These are phyloP conservation scores for Yponomeuta sedellus DNA, from an alignment of 2,888 invertebrate species.

Conservation along the genomic window DNA sequence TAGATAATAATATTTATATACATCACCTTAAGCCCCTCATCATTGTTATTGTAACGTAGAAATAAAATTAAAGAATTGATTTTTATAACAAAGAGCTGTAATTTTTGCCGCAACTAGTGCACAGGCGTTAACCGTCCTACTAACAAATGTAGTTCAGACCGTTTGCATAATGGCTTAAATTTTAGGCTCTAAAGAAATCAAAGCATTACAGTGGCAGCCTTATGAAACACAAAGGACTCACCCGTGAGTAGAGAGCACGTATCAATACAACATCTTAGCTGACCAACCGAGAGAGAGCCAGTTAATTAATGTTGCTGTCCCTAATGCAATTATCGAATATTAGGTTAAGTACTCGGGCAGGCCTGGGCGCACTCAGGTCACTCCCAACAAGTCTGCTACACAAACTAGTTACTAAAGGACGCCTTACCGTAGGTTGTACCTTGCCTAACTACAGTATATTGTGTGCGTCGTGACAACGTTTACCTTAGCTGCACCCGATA, in stretches of 20 bases:
- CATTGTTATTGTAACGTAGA: no score
- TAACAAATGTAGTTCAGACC: not conserved
- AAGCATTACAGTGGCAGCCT: not conserved
- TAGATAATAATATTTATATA: no score
- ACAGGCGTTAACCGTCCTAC: not conserved
- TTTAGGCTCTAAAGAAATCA: not conserved
- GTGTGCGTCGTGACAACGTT: not conserved
- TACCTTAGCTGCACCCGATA: not conserved
- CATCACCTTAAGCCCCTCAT: no score
- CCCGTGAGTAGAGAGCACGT: slow-evolving; percentile 45
- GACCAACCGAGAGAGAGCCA: slow-evolving; percentile 48
- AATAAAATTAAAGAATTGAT: no score
- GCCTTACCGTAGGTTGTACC: slow-evolving; percentile 19
- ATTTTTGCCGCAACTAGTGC: no score
- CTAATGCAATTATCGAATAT: slow-evolving; percentile 70
- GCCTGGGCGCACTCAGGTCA: slow-evolving; percentile 55
- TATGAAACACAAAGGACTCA: slow-evolving; percentile 16
- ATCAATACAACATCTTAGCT: slow-evolving; percentile 52
- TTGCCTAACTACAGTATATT: slow-evolving; percentile 3
- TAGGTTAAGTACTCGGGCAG: slow-evolving; percentile 65
- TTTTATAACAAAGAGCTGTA: no score
- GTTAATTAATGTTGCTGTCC: slow-evolving; percentile 64
- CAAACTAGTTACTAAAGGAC: slow-evolving; percentile 56
- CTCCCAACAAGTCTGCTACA: slow-evolving; percentile 41
- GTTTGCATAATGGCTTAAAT: not conserved